Evolutionary conservation across 2,113 vertebrate species (phyloP).

Genomic region (Hippocampus guttulatus): DNA sequence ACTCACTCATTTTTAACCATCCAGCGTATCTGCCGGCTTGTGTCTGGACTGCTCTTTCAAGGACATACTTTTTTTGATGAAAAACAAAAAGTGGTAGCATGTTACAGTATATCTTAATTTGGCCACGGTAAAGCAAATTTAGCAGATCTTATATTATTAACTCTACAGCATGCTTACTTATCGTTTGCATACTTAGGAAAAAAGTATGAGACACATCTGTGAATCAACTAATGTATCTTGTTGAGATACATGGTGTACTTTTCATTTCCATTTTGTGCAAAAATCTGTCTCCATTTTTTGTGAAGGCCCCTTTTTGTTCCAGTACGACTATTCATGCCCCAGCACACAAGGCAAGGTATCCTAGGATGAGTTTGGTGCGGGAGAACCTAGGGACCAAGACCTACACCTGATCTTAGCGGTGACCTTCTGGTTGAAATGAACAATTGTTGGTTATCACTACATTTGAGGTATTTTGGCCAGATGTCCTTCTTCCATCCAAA

Average conservation of each 20-base stretch:
- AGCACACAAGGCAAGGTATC: not conserved
- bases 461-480: not conserved
- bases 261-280: not conserved
- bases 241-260: not conserved
- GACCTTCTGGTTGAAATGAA: not conserved
- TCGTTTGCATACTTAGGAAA: not conserved
- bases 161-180: not conserved
- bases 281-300: not conserved
- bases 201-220: not conserved
- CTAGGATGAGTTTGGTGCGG: not conserved
- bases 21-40: constrained; percentile 22
- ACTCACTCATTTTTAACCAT: constrained; percentile 47
- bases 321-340: not conserved
- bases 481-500: not conserved
- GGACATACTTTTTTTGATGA: not conserved
- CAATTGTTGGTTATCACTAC: not conserved
- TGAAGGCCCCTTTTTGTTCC: not conserved
- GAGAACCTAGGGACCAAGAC: not conserved
- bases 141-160: not conserved
- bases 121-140: not conserved
- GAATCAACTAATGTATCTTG: no score
- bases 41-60: constrained; percentile 32
- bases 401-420: not conserved
- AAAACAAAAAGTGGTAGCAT: not conserved
- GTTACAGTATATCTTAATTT: not conserved